Conservation (phyloP, 2,888 invertebrate genomes). For the Cantharis rufa region DNA sequence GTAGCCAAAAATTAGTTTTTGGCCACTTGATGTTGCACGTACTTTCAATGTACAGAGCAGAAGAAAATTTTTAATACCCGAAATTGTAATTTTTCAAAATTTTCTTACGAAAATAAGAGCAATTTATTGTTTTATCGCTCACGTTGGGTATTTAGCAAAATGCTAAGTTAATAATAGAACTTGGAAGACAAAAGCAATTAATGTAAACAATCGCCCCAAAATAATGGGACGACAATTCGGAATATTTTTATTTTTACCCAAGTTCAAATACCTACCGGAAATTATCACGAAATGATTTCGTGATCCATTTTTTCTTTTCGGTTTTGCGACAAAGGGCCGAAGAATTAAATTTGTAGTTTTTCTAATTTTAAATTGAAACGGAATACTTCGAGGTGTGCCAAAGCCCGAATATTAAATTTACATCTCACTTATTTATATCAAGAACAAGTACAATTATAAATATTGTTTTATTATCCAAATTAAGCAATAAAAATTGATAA, state of each 20-base stretch:
- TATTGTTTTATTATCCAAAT: not conserved
- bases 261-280: not conserved
- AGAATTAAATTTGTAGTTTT: not conserved
- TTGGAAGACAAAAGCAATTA: not conserved
- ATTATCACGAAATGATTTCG: not conserved
- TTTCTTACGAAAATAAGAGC: not conserved
- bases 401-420: not conserved
- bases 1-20: not conserved
- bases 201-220: not conserved
- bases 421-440: not conserved
- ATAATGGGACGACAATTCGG: not conserved
- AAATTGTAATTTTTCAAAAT: not conserved
- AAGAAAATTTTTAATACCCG: not conserved
- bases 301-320: not conserved
- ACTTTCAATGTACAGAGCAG: not conserved
- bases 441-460: not conserved
- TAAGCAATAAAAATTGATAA: not conserved
- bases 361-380: not conserved
- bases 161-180: not conserved
- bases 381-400: not conserved
- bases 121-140: too few species aligned
- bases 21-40: not conserved
- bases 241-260: not conserved
- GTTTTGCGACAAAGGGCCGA: not conserved
- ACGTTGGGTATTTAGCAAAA: not conserved